A percentile compares a stretch with the other conserved stretches of the same genome.
These are phyloP conservation scores for Dryobates pubescens DNA, from an alignment of 2,797 vertebrate genomes.

Conservation along the genomic window DNA sequence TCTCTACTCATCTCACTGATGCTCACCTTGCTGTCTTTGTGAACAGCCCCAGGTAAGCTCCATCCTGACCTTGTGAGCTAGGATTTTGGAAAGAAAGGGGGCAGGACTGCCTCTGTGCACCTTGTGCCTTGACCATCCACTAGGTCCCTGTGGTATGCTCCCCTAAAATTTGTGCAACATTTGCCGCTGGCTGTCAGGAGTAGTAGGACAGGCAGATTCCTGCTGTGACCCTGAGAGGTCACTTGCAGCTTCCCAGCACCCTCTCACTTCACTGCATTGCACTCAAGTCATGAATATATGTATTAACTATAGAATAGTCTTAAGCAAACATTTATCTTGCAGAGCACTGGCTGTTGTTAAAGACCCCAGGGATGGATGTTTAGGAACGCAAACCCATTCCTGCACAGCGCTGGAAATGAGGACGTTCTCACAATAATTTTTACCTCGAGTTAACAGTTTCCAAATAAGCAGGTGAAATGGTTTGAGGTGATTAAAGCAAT, in stretches of 20 bases:
- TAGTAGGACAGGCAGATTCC: not conserved
- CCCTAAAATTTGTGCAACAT: constrained; percentile 16
- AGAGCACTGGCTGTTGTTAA: constrained; percentile 21
- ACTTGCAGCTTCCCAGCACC: accelerated
- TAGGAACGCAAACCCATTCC: constrained; percentile 11
- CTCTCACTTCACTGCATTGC: constrained; percentile 14
- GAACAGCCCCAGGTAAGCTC: not conserved
- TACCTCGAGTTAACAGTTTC: constrained; percentile 58
- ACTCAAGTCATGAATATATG: constrained; percentile 52
- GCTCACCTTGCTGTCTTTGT: accelerated
- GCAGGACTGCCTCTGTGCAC: not conserved
- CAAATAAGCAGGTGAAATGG: constrained; percentile 76
- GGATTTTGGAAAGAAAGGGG: not conserved
- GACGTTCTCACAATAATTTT: constrained; percentile 41
- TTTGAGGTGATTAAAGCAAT: constrained; percentile 79
- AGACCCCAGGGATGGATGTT: not conserved
- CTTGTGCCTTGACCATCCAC: not conserved
- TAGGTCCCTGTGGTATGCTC: not conserved
- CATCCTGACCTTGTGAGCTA: accelerated
- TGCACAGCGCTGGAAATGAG: constrained; percentile 53
- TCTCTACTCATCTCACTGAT: not conserved
- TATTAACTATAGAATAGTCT: constrained; percentile 44
- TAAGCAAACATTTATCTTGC: constrained; percentile 56
- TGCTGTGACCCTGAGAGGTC: not conserved
- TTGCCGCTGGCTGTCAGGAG: not conserved